A percentile compares a stretch with the other conserved stretches of the same genome.
phyloP scores from a whole-genome alignment of 2,888 invertebrate species.

The Lymantria monacha region DNA sequence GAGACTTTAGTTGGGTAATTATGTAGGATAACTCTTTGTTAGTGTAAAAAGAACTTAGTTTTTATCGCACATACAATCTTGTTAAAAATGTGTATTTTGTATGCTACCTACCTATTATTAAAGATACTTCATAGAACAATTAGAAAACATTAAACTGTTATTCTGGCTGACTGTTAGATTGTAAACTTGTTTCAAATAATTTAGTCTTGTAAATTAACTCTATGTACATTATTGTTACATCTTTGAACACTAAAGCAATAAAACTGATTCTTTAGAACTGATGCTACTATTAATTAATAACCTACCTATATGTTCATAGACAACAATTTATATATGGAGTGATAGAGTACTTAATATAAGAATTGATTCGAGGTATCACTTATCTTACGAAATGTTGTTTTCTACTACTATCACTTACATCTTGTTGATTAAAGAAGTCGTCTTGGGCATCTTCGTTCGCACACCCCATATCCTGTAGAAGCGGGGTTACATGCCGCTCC shows the following conservation, averaged over 20 bases:
- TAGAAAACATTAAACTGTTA: constrained; percentile 2
- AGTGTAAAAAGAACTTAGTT: constrained; percentile 5
- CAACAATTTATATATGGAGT: no score
- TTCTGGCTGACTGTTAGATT: neutral
- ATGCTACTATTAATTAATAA: no score
- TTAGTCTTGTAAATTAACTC: neutral
- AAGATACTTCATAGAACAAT: constrained; percentile 1
- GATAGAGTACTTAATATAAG: no score
- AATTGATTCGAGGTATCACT: no score
- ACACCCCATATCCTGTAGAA: constrained; percentile 82
- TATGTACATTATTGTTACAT: no score
- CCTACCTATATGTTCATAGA: no score
- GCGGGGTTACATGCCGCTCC: constrained; percentile 83
- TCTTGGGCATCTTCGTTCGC: constrained; percentile 79
- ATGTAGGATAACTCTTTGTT: constrained; percentile 13
- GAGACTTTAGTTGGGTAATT: constrained; percentile 13
- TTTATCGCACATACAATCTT: constrained; percentile 10
- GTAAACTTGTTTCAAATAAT: neutral
- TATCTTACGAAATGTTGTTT: neutral
- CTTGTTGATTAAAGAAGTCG: constrained; percentile 83
- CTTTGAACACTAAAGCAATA: no score
- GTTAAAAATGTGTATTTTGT: constrained; percentile 7
- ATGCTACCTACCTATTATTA: neutral
- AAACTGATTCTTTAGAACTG: no score
- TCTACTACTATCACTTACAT: constrained; percentile 66